A percentile compares a stretch with the other conserved stretches of the same genome.
Evolutionary conservation across 2,113 vertebrate genomes (phyloP).

Genomic region (Galeopterus variegatus): DNA sequence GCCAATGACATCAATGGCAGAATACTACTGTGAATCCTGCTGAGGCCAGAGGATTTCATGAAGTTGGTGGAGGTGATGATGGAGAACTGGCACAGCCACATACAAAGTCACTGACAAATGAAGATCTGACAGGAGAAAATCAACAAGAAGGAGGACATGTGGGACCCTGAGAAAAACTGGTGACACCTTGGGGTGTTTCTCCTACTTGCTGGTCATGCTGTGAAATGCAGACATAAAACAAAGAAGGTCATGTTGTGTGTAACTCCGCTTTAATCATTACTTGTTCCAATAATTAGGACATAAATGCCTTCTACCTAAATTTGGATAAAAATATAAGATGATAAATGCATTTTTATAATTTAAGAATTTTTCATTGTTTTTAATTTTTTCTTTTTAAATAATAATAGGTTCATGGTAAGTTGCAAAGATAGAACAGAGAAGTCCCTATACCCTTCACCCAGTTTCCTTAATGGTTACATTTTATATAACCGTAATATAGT

Average conservation of each 20-base stretch:
- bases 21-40: neutral
- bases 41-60: neutral
- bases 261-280: neutral
- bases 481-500: neutral
- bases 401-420: neutral
- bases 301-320: neutral
- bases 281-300: neutral
- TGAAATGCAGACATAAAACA: neutral
- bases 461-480: neutral
- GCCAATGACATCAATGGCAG: neutral
- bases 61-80: neutral
- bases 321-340: neutral
- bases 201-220: neutral
- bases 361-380: neutral
- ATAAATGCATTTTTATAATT: slow-evolving; percentile 1
- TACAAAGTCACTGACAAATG: neutral
- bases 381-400: slow-evolving; percentile 24
- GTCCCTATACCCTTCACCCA: neutral
- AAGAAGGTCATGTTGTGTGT: neutral
- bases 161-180: neutral
- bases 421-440: neutral
- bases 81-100: neutral
- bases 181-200: neutral
- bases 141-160: neutral
- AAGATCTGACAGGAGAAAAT: neutral